Evolutionary conservation across 2,888 invertebrate genomes (phyloP), one percentile per base, ranked within the genome.

Genomic region (Aphidius colemani): DNA sequence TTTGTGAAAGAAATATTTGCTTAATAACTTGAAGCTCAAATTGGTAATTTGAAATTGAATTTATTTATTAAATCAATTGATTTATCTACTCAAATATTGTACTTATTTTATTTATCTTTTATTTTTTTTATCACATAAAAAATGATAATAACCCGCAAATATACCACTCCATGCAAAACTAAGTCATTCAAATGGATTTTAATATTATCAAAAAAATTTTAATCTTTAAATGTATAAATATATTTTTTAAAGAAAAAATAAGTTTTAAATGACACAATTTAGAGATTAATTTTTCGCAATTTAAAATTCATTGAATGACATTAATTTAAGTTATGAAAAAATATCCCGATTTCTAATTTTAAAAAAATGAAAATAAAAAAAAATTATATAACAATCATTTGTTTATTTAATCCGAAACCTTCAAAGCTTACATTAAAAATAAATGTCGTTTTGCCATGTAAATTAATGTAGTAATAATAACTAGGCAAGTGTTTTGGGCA

Each of bases 381-480:
- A n/a, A 7, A 50, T 6, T 18, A 18, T 7, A 53, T n/a, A n/a
- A 53, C 9, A 11, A 53, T 53, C 50, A 49, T 53, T 8, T 48
- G 30, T 57, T 48, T 46, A 10, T 53, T 53, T 43, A 10, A 50
- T 59, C 65, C 65, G 45, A 55, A 63, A 40, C 43, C 51, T 58
- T 55, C 53, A 51, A 63, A 66, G 63, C 63, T 55, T 63, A 66
- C 49, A 11, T 50, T 13, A 18, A 50, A 18, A 50, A 11, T 59
- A 41, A 51, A 58, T 51, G 40, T 49, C 49, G 7, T 43, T 57
- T 57, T 46, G 7, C 40, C 39, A 39, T 30, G 30, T 30, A 30
- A 30, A 30, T 30, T 30, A 30, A 30, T 13, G 2, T 30, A 30
- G 5, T 30, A 5, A 30, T 30, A 30, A 30, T 30, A 30, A 30